A percentile compares a stretch with the other conserved stretches of the same genome.
These are phyloP conservation scores for Carlito syrichta DNA, from an alignment of 2,113 vertebrate genomes.

Conservation along the genomic window DNA sequence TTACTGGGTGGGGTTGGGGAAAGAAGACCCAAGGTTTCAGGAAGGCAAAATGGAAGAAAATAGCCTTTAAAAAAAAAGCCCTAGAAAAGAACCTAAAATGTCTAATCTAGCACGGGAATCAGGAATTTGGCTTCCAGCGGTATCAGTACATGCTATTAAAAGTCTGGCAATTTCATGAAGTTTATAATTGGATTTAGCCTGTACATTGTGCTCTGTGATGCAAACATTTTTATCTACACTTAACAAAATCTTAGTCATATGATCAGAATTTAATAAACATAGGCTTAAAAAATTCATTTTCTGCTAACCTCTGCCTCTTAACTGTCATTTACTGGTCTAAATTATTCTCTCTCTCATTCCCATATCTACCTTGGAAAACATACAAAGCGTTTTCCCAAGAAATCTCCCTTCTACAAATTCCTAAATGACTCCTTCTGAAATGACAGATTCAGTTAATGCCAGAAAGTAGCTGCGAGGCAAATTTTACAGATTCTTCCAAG, in stretches of 20 bases:
- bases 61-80: not conserved
- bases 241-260: not conserved
- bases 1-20: not conserved
- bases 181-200: not conserved
- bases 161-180: not conserved
- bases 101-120: not conserved
- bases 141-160: not conserved
- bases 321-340: not conserved
- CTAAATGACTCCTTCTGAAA: not conserved
- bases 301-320: not conserved
- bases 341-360: not conserved
- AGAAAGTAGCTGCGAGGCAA: not conserved
- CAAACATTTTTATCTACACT: not conserved
- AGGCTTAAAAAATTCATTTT: not conserved
- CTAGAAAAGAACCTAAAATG: not conserved
- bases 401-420: not conserved
- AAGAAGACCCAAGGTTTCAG: not conserved
- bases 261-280: not conserved
- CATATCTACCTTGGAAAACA: not conserved
- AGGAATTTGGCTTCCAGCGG: not conserved
- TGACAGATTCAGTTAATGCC: not conserved
- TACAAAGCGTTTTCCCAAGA: not conserved
- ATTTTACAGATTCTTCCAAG: not conserved
- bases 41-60: not conserved
- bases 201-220: not conserved